Conservation (phyloP, 2,888 invertebrate genomes). For the Erebia palarica region DNA sequence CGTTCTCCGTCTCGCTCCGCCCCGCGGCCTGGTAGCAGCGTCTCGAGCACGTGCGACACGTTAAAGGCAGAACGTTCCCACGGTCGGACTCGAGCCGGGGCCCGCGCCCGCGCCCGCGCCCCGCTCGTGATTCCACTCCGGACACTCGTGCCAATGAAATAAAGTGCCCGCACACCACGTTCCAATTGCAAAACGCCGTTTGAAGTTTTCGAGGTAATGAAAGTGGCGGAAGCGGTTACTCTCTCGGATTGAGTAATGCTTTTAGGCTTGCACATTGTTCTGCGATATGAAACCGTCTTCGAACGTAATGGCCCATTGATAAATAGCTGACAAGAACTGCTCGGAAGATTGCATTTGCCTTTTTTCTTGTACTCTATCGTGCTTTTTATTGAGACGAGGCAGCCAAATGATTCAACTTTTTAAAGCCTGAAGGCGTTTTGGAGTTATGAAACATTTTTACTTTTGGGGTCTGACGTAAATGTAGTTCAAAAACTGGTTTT, state of each 20-base stretch:
- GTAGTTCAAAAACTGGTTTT: slow-evolving; percentile 28
- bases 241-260: slow-evolving; percentile 46
- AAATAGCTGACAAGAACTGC: slow-evolving; percentile 32
- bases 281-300: slow-evolving; percentile 28
- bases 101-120: slow-evolving; percentile 38
- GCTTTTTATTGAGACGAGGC: slow-evolving; percentile 25
- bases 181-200: slow-evolving; percentile 76
- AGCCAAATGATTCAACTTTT: slow-evolving; percentile 23
- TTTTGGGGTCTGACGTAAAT: slow-evolving; percentile 26
- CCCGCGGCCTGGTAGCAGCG: slow-evolving; percentile 64
- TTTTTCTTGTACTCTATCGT: slow-evolving; percentile 15
- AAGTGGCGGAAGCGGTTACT: slow-evolving; percentile 66
- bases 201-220: slow-evolving; percentile 61
- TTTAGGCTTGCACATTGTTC: slow-evolving; percentile 38
- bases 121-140: slow-evolving; percentile 66
- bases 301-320: slow-evolving; percentile 33
- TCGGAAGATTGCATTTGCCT: slow-evolving; percentile 26
- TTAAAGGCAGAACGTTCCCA: slow-evolving; percentile 82
- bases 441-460: slow-evolving; percentile 23
- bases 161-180: slow-evolving; percentile 77
- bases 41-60: slow-evolving; percentile 80
- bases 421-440: slow-evolving; percentile 23
- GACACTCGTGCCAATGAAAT: slow-evolving; percentile 76
- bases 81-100: slow-evolving; percentile 67
- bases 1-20: slow-evolving; percentile 55